A percentile compares a stretch with the other conserved stretches of the same genome.
These are phyloP conservation scores for Ectropis crepuscularia DNA, from an alignment of 2,888 invertebrate genomes.

Conservation along the genomic window DNA sequence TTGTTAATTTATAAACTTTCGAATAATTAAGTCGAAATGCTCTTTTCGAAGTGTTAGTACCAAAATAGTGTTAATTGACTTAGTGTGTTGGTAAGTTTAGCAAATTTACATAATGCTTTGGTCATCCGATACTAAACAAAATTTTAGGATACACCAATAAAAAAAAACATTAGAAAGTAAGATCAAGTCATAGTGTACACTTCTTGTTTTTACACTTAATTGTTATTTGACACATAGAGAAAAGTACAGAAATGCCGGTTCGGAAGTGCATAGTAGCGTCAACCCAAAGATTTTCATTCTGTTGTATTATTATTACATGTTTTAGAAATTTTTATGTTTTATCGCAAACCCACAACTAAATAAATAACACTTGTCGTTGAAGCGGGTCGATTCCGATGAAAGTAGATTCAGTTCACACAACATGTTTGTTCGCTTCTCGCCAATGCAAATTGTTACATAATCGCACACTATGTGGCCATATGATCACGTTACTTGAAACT, in stretches of 20 bases:
- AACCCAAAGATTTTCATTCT: conserved; percentile 57
- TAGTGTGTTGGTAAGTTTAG: background rate
- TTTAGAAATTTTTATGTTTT: conserved; percentile 48
- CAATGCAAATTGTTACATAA: no score
- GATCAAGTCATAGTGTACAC: conserved; percentile 29
- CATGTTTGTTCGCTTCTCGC: no score
- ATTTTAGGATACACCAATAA: conserved; percentile 11
- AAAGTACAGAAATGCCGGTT: conserved; percentile 60
- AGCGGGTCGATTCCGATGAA: conserved; percentile 14
- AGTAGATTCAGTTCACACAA: no score
- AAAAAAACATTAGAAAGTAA: conserved; percentile 30
- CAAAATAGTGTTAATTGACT: no score
- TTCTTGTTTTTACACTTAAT: conserved; percentile 28
- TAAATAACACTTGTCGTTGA: conserved; percentile 1
- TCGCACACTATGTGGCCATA: no score
- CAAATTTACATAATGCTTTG: background rate
- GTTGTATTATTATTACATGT: conserved; percentile 45
- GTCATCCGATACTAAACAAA: conserved; percentile 9
- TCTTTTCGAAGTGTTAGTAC: no score
- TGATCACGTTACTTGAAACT: no score
- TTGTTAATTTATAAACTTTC: no score
- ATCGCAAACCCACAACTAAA: conserved; percentile 47
- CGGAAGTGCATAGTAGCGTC: conserved; percentile 75
- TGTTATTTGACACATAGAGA: conserved; percentile 10
- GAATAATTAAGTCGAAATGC: no score